Evolutionary conservation across 2,113 vertebrate genomes (phyloP).

Genomic region (Pantherophis guttatus): DNA sequence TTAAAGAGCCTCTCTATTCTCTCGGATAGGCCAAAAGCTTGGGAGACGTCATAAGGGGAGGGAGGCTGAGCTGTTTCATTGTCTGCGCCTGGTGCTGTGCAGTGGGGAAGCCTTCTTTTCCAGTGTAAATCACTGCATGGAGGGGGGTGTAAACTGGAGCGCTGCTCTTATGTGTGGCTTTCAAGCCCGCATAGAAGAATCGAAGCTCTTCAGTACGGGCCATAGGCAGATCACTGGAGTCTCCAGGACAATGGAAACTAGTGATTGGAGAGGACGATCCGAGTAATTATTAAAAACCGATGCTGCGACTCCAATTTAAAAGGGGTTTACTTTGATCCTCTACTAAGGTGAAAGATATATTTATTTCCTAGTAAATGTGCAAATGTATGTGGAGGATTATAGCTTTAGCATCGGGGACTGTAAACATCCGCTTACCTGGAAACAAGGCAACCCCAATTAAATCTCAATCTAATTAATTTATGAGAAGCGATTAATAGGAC

Average conservation of each 20-base stretch:
- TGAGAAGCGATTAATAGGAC: background rate
- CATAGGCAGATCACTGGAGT: background rate
- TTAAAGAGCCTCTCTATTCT: constrained; percentile 71
- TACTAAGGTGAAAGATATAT: background rate
- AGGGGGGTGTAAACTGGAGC: background rate
- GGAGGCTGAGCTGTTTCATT: constrained; percentile 56
- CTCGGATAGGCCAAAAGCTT: constrained; percentile 52
- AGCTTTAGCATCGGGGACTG: background rate
- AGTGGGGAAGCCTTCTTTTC: background rate
- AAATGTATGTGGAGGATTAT: background rate
- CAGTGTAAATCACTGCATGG: constrained; percentile 9
- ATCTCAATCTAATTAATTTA: background rate
- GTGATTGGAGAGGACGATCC: background rate
- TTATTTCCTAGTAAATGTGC: background rate
- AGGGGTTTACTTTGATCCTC: background rate
- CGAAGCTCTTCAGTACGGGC: background rate
- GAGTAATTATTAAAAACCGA: background rate
- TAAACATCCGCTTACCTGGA: background rate
- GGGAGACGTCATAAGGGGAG: constrained; percentile 46
- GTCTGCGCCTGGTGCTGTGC: constrained; percentile 45
- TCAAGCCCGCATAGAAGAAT: background rate
- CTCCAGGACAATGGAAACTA: background rate
- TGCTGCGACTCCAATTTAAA: background rate
- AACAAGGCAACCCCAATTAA: background rate
- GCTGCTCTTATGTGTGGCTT: background rate